Percentiles rank a stretch among this genome's conserved stretches.
Conservation (phyloP, 2,113 vertebrate species). For the Rhombomys opimus region DNA sequence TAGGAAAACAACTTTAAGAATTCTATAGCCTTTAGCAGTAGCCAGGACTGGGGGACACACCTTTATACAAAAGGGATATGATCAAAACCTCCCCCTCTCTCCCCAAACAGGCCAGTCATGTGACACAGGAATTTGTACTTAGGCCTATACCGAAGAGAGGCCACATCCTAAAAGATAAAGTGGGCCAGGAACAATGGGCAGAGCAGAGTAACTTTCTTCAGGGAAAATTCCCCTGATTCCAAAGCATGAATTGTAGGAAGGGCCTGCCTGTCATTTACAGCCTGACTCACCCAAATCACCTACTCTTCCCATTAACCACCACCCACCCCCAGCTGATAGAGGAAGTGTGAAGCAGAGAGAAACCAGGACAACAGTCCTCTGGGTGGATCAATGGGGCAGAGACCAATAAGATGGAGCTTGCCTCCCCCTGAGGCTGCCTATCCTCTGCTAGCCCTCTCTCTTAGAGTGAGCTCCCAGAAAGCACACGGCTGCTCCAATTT, state of each 20-base stretch:
- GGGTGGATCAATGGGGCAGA: background rate
- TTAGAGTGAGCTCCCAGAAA: conserved; percentile 51
- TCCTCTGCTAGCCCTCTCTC: background rate
- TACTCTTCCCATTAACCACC: conserved; percentile 40
- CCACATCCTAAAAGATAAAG: conserved; percentile 56
- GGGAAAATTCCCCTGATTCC: conserved; percentile 60
- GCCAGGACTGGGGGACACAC: background rate
- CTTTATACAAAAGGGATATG: conserved; percentile 11
- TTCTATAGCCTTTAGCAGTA: conserved; percentile 10
- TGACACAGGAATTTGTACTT: background rate
- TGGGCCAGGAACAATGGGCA: conserved; percentile 21
- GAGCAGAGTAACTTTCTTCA: conserved; percentile 53
- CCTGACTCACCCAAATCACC: conserved; percentile 66
- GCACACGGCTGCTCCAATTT: background rate
- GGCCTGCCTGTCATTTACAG: conserved; percentile 35
- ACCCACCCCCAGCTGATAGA: conserved; percentile 65
- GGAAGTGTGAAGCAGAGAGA: conserved; percentile 53
- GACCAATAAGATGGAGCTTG: background rate
- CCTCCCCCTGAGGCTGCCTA: background rate
- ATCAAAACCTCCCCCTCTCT: background rate
- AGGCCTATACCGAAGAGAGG: background rate
- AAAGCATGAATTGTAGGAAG: conserved; percentile 62
- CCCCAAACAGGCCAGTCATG: background rate
- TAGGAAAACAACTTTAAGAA: conserved; percentile 20
- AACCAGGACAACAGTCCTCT: conserved; percentile 53